Conservation (phyloP, 2,888 invertebrate species). For the Fragum whitleyi region DNA sequence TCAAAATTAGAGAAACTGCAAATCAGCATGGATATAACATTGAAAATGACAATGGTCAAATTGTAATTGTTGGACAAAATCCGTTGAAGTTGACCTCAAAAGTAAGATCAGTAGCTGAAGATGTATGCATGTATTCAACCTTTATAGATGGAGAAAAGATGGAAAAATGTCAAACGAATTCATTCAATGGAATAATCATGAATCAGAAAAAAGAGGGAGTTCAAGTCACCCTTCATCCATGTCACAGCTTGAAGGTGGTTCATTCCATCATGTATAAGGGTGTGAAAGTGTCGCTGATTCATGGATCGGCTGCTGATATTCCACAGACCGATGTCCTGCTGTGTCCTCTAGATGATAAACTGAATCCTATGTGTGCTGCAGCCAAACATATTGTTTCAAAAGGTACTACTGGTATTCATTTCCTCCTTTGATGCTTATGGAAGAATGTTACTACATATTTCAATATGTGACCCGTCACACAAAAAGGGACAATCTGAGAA, state of each 20-base stretch:
- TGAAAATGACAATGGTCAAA: not conserved
- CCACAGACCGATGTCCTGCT: not conserved
- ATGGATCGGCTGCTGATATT: slow-evolving; percentile 10
- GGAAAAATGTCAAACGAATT: not conserved
- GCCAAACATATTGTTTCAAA: not conserved
- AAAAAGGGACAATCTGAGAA: too few species aligned
- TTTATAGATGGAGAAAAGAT: not conserved
- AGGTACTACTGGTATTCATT: too few species aligned
- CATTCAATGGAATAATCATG: not conserved
- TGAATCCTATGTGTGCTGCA: slow-evolving; percentile 1
- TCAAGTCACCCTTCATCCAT: not conserved
- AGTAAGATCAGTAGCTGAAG: not conserved
- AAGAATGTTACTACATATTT: too few species aligned
- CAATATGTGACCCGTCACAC: too few species aligned
- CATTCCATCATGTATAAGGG: not conserved
- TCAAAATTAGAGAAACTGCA: not conserved
- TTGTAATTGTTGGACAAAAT: not conserved
- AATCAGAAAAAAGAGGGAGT: not conserved
- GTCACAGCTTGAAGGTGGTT: not conserved
- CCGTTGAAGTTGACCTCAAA: not conserved
- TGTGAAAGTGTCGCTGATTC: not conserved
- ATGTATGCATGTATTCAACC: not conserved
- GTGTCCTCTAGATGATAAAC: not conserved
- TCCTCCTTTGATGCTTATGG: too few species aligned
- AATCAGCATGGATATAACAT: not conserved